Evolutionary conservation across 2,113 vertebrate genomes (phyloP), one percentile per base, ranked within the genome.

Genomic region (Lophura nycthemera): DNA sequence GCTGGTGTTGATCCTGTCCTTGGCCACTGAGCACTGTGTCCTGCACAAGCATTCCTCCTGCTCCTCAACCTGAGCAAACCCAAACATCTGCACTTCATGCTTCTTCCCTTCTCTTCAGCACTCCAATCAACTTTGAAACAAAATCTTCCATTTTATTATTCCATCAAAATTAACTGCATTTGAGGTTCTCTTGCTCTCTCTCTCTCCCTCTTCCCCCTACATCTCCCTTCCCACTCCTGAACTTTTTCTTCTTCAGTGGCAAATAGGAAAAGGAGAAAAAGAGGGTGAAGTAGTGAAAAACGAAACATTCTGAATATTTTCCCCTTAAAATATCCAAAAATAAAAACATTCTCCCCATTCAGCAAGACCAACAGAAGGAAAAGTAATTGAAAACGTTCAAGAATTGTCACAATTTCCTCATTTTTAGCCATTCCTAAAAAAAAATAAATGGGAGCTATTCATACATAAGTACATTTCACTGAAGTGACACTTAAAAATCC

Each of bases 401-500:
- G 92, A 95, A 96, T 92, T 88, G 43, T 82, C 86, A 84, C 61
- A 61, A 93, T 93, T 90, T 64, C 91, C 93, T 91, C 91, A 25
- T 88, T 95, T 95, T 95, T 76, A 80, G 60, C 87, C 91, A 93
- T 43, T 72, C 61, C 91, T 86, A 83, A 76, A 57, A 54, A 50
- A 54, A 95, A 96, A 92, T 86, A 80, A 93, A 95, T 11, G n/a
- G 93, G 85, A 95, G 82, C 87, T 92, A 89, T 95, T 95, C 93
- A 97, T 36, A 83, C 83, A 75, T 6, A 32, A 95, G 88, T 16
- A 67, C 79, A 89, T 95, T 96, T 91, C 93, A 92, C 61, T 96
- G 88, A 96, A 96, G 95, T 95, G 96, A 95, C 77, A 89, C 96
- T 96, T 69, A 86, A 90, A 92, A 90, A 78, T 45, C 95, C 95